phyloP scores from a whole-genome alignment of 2,113 vertebrate genomes.

The Corythaeola cristata region DNA sequence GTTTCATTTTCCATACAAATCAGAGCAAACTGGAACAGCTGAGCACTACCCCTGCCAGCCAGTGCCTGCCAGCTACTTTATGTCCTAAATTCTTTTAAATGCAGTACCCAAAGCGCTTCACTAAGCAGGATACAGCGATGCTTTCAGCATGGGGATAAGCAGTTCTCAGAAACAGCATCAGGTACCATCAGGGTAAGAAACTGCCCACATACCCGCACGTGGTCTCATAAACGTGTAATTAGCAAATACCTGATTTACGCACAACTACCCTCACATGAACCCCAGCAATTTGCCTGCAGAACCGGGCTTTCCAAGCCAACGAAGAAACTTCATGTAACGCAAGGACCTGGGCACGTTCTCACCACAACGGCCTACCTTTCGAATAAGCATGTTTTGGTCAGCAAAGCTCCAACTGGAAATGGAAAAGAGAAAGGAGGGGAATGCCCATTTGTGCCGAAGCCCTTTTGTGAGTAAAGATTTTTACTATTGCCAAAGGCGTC shows the following conservation, averaged over 20 bases:
- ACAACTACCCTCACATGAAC: neutral
- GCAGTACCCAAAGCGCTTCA: neutral
- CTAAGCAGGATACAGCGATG: neutral
- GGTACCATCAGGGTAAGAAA: neutral
- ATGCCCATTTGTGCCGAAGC: neutral
- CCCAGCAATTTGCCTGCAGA: neutral
- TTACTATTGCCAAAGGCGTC: neutral
- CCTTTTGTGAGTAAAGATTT: neutral
- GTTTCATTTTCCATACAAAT: slow-evolving; percentile 26
- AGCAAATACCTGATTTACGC: neutral
- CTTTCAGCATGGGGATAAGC: neutral
- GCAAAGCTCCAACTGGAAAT: neutral
- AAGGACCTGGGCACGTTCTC: neutral
- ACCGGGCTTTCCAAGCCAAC: neutral
- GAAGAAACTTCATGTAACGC: neutral
- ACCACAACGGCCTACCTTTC: neutral
- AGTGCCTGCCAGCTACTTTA: slow-evolving; percentile 49
- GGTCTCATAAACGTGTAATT: neutral
- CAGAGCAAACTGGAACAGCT: slow-evolving; percentile 28
- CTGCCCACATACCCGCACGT: neutral
- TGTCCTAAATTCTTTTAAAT: slow-evolving; percentile 43
- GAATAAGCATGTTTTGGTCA: neutral
- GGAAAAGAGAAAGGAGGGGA: neutral
- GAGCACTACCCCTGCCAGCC: slow-evolving; percentile 35
- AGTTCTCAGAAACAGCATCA: neutral